Base-by-base conservation (phyloP, 1,140 invertebrate genomes). In the Drosophila guanche region DNA sequence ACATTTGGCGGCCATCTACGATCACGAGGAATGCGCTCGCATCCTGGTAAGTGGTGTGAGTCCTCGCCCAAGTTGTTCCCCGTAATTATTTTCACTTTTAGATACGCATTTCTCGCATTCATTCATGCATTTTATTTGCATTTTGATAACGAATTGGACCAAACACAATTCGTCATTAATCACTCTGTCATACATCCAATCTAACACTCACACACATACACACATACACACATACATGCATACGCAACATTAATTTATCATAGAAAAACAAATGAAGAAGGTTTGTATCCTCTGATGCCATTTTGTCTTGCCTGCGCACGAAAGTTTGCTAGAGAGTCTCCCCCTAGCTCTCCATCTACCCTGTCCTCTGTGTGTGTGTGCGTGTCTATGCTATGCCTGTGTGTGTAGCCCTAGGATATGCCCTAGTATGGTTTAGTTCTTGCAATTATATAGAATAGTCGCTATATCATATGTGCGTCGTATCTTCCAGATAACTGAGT, bases 1-100 rank as follows among this genome's bases (percentile, higher is more conserved):
- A 1, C 96, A 97, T 81, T 93, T 96, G 46, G 96, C 96, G 5
- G 96, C 96, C 5, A 96, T 96, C 55, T 95, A 95, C 70, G 96
- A 97, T 91, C 94, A 95, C 80, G 95, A 96, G 54, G 93, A 95
- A 73, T 96, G 95, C 86, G 95, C 96, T 16, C 93, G 94, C 79
- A 94, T 96, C 73, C 91, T 97, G 92, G 96, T 97, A 93, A 93
- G 93, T 81, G 76, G 78, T 71, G 83, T 86, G 81, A 86, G 81
- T 86, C 25, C 5, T 48, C 48, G 12, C 55, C 67, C 37, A 52
- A 45, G 56, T 53, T 62, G 56, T 55, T 76, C 52, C 43, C 79
- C 60, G 50, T 76, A 77, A 72, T 59, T 60, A 60, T 53, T 60
- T 54, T 71, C 45, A 59, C 50, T 69, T 52, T 59, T 75, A 57